Base-by-base conservation (phyloP, 37 sponge, comb jelly and placozoan genomes). In the Tethya wilhelma region DNA sequence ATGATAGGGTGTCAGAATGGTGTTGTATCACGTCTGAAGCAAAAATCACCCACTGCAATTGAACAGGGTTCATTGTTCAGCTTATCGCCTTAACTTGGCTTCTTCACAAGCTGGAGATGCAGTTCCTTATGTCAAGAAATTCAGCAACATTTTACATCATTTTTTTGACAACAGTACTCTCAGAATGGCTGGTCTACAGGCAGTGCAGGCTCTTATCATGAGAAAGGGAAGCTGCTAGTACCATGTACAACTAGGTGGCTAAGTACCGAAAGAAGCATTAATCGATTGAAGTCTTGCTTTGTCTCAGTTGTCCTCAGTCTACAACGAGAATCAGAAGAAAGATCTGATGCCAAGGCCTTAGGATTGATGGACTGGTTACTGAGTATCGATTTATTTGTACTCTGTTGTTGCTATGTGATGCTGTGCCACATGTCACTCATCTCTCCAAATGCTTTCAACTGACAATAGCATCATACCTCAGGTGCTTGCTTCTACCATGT, bases 121-220 rank as follows among this genome's bases (percentile, higher is more conserved):
- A 9, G 78, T 84, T 56, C 78, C 85, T 64, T 77, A 64, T n/a
- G n/a, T n/a, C n/a, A n/a, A n/a, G n/a, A n/a, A n/a, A n/a, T n/a
- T n/a, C n/a, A n/a, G n/a, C n/a, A 53, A 39, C 78, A n/a, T 78
- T 42, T 33, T 84, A 7, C 78, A 60, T 76, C 78, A 84, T 67
- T 84, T 59, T 78, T 84, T 75, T 64, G 67, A 84, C 40, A 84
- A 84, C 70, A 84, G 85, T 74, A 22, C 77, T 44, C 78, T 84
- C 6, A 30, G 69, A 76, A 84, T 41, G 44, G 77, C 85, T 78
- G 77, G 77, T 38, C 67, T 84, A 43, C n/a, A 74, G 38, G 77
- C 78, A 26, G 69, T 84, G 20, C 77, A 84, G 56, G 32, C 56
- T 28, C 70, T 84, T 22, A 11, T 84, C 44, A 29, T 38, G 85